Conservation (phyloP, 2,797 vertebrate species). For the Sebastes variabilis region DNA sequence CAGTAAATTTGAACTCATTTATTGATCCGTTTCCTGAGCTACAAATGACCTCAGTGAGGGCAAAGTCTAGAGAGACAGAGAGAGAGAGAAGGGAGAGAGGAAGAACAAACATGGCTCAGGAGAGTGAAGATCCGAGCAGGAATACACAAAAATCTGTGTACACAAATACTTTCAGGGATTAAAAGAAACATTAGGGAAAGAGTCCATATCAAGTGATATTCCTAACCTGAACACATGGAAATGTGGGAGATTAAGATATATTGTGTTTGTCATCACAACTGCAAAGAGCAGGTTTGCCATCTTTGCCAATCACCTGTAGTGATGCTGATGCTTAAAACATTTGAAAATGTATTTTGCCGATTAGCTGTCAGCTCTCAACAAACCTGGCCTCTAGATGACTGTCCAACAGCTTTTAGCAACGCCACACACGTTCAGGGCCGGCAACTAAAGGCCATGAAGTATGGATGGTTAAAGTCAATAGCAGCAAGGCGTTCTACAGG, state of each 20-base stretch:
- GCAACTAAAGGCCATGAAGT: neutral
- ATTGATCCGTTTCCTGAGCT: conserved; percentile 72
- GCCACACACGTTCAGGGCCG: neutral
- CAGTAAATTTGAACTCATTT: conserved; percentile 77
- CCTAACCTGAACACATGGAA: neutral
- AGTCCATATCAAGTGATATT: neutral
- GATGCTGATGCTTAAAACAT: neutral
- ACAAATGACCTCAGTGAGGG: conserved; percentile 59
- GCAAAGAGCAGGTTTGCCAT: neutral
- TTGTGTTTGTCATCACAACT: neutral
- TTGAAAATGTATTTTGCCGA: neutral
- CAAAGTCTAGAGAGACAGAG: conserved; percentile 44
- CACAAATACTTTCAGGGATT: neutral
- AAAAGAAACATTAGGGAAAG: neutral
- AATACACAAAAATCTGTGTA: neutral
- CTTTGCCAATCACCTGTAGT: neutral
- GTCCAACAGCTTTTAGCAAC: neutral
- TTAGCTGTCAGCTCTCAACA: neutral
- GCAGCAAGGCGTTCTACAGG: conserved; percentile 37
- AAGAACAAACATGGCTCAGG: neutral
- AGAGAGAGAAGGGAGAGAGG: neutral
- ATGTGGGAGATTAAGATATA: neutral
- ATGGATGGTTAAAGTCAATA: conserved; percentile 47
- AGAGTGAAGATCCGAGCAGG: neutral
- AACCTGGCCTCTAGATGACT: neutral